Evolutionary conservation across 2,888 invertebrate species (phyloP).

Genomic region (Pachliopta kotzebuea): DNA sequence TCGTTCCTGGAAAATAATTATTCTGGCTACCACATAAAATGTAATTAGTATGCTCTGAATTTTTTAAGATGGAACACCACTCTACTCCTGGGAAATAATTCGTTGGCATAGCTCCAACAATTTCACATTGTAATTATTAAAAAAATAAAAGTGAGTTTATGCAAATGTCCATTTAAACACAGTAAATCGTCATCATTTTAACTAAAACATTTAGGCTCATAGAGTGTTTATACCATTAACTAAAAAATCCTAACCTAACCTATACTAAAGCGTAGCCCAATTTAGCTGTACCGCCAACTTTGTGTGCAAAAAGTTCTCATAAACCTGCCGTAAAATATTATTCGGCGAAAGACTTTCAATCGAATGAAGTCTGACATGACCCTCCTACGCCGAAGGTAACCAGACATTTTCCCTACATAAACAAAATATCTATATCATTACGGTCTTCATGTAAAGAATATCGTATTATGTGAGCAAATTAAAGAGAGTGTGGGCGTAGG

Average conservation of each 20-base stretch:
- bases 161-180: constrained; percentile 29
- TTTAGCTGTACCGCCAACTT: too few species aligned
- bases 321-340: too few species aligned
- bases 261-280: too few species aligned
- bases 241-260: not conserved
- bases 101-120: constrained; percentile 3
- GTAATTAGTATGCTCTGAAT: not conserved
- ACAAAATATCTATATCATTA: not conserved
- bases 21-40: too few species aligned
- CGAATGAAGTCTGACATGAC: too few species aligned
- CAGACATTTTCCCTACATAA: too few species aligned
- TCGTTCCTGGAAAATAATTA: too few species aligned
- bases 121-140: constrained; percentile 35
- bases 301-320: too few species aligned
- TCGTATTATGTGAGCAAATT: constrained; percentile 28
- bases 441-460: constrained; percentile 14
- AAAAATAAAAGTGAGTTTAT: constrained; percentile 55
- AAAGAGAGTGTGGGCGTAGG: constrained; percentile 38
- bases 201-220: constrained; percentile 42
- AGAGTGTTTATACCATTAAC: constrained; percentile 6
- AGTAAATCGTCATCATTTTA: constrained; percentile 44
- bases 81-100: not conserved
- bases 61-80: not conserved
- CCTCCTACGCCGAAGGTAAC: too few species aligned
- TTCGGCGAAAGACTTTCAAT: too few species aligned